These are phyloP conservation scores for Chloroceryle amazona DNA, from an alignment of 2,797 vertebrate species.

Conservation along the genomic window DNA sequence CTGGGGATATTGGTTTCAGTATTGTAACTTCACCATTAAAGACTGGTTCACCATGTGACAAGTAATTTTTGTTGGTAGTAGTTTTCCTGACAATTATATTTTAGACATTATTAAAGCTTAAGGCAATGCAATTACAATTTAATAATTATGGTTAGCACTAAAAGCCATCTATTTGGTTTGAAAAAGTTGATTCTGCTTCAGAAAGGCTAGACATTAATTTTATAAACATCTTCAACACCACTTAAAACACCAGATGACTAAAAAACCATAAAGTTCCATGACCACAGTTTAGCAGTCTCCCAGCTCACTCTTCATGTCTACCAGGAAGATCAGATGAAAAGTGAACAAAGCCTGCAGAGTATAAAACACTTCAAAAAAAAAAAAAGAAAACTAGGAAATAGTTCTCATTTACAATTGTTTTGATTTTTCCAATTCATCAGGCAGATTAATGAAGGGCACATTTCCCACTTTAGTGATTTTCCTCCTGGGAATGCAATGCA, in stretches of 20 bases:
- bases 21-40: not conserved
- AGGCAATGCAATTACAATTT: not conserved
- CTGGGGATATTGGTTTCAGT: not conserved
- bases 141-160: not conserved
- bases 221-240: not conserved
- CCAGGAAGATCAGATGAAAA: not conserved
- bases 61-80: not conserved
- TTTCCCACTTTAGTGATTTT: conserved; percentile 35
- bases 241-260: not conserved
- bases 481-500: conserved; percentile 35
- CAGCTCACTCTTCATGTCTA: not conserved
- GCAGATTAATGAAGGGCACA: not conserved
- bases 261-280: not conserved
- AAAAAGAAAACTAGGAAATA: not conserved
- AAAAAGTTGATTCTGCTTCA: not conserved
- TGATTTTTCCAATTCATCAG: conserved; percentile 36
- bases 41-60: not conserved
- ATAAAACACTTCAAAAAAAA: not conserved
- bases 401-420: not conserved
- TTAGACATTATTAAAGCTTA: not conserved
- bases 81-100: not conserved
- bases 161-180: not conserved
- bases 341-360: not conserved
- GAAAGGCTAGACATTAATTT: not conserved
- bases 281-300: not conserved